These are phyloP conservation scores for Stenoptilia bipunctidactyla DNA, from an alignment of 2,888 invertebrate species.

Conservation along the genomic window DNA sequence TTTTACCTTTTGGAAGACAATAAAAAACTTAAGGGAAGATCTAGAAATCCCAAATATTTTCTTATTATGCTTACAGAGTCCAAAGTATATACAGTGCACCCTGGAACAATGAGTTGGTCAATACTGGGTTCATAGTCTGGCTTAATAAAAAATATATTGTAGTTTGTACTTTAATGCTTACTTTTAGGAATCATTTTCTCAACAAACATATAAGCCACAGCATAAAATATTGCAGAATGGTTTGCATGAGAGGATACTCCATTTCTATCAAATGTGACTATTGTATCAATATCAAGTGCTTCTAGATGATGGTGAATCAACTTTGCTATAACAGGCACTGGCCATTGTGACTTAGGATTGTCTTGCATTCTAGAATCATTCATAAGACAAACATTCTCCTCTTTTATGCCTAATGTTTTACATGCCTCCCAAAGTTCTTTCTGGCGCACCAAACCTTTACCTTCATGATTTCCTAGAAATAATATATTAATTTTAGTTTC, in stretches of 20 bases:
- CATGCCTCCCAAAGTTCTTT: slow-evolving; percentile 89
- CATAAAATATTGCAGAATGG: slow-evolving; percentile 89
- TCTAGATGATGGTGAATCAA: slow-evolving; percentile 73
- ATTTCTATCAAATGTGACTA: slow-evolving; percentile 94
- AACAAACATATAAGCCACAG: slow-evolving; percentile 82
- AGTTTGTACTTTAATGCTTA: slow-evolving; percentile 66
- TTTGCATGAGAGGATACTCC: slow-evolving; percentile 95
- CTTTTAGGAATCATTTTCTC: slow-evolving; percentile 80
- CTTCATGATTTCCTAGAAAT: slow-evolving; percentile 75
- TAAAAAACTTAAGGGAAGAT: slow-evolving; percentile 84
- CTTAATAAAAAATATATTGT: neutral
- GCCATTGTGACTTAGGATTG: slow-evolving; percentile 82
- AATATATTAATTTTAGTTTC: slow-evolving; percentile 5
- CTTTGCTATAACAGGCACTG: slow-evolving; percentile 60
- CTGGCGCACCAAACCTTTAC: slow-evolving; percentile 74
- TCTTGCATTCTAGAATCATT: slow-evolving; percentile 83
- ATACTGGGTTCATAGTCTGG: neutral
- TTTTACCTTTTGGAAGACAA: slow-evolving; percentile 81
- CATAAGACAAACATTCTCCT: slow-evolving; percentile 79
- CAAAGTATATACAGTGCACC: slow-evolving; percentile 85
- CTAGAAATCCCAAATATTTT: slow-evolving; percentile 87
- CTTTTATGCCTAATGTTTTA: slow-evolving; percentile 81
- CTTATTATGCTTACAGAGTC: slow-evolving; percentile 88
- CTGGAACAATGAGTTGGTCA: slow-evolving; percentile 72
- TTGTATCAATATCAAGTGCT: slow-evolving; percentile 81